Percentiles rank a stretch among this genome's conserved stretches.
Conservation (phyloP, 2,888 invertebrate genomes). For the Tuta absoluta region DNA sequence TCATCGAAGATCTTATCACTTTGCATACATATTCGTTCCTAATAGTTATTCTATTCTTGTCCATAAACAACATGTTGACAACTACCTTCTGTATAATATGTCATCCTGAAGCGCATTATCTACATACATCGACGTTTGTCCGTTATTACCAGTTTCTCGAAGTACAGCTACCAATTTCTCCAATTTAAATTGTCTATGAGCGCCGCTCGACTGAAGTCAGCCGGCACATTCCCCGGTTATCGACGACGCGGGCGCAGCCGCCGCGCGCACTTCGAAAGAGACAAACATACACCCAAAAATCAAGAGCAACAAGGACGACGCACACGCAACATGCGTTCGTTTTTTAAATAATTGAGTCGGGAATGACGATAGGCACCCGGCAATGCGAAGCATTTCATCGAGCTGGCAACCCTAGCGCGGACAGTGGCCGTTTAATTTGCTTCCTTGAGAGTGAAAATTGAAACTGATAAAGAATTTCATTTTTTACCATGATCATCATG, state of each 20-base stretch:
- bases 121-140: slow-evolving; percentile 52
- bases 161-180: slow-evolving; percentile 75
- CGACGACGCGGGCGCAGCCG: slow-evolving; percentile 70
- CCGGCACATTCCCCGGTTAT: slow-evolving; percentile 78
- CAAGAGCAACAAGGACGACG: slow-evolving; percentile 60
- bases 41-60: slow-evolving; percentile 12
- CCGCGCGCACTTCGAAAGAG: slow-evolving; percentile 51
- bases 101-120: slow-evolving; percentile 27
- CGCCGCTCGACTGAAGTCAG: slow-evolving; percentile 76
- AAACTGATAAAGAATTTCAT: slow-evolving; percentile 48
- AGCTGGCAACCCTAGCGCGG: slow-evolving; percentile 70
- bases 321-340: slow-evolving; percentile 62
- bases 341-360: slow-evolving; percentile 79
- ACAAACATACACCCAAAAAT: slow-evolving; percentile 53
- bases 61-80: slow-evolving; percentile 35
- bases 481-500: slow-evolving; percentile 22
- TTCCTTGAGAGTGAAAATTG: slow-evolving; percentile 55
- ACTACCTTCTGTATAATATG: slow-evolving; percentile 35
- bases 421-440: slow-evolving; percentile 73
- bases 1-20: slow-evolving; percentile 14
- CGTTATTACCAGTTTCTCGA: slow-evolving; percentile 63
- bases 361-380: slow-evolving; percentile 77
- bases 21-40: not conserved
- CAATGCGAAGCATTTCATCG: slow-evolving; percentile 74
- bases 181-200: slow-evolving; percentile 80